Evolutionary conservation across 92 coral and sea anemone genomes (phyloP), one percentile per base, ranked within the genome.

Genomic region (Desmophyllum pertusum): DNA sequence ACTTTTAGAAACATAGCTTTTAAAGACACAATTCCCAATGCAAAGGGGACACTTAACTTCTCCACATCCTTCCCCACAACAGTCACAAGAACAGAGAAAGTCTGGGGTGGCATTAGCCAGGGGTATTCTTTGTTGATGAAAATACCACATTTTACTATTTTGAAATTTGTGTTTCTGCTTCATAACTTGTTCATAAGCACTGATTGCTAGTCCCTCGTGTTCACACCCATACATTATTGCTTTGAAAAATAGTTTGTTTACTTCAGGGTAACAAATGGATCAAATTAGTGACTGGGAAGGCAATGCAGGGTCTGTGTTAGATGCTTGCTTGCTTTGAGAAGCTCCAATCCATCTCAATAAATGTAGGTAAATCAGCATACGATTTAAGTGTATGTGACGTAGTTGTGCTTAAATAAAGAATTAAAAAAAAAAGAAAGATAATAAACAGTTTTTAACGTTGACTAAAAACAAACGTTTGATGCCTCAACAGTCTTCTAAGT

Each of bases 21-120:
- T 67, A 79, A 86, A 81, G 80, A 81, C 85, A 67, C 76, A 35
- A 50, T 83, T 55, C 31, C 43, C 66, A 25, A 90, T 51, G 38
- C 68, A 77, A 50, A 51, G 30, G 7, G 90, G 90, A 69, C 93
- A 90, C 64, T 89, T 91, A 21, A 88, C 82, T 73, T 88, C 95
- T 40, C 92, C 46, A 37, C 88, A 85, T 5, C 96, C 93, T 46
- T 71, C 55, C 0, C 93, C 93, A 84, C 96, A 90, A 64, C 90
- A 93, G 80, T 85, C 80, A 78, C 93, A 90, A 0, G 65, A 69
- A 39, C 72, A 31, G 38, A 92, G 36, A 81, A 90, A 93, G 84
- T 90, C 94, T 55, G 94, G 92, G 6, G 94, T 90, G 14, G 97
- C 92, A 93, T 90, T 37, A 93, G 62, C 87, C 86, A 89, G 4